phyloP scores from a whole-genome alignment of 2,113 vertebrate species.

The Pseudolaguvia tuberculata region DNA sequence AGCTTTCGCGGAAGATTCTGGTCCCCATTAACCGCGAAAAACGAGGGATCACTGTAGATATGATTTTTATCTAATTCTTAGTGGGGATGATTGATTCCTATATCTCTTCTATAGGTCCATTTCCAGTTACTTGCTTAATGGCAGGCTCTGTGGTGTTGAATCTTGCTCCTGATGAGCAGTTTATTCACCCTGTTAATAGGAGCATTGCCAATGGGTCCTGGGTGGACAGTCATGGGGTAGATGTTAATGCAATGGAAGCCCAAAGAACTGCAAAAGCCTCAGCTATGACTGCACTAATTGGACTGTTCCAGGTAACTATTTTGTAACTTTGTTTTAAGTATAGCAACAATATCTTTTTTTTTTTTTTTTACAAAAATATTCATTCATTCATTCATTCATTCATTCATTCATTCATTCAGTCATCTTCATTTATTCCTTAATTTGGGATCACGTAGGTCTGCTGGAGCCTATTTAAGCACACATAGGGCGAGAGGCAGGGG shows the following conservation, averaged over 20 bases:
- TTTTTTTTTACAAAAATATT: no score
- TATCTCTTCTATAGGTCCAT: conserved; percentile 68
- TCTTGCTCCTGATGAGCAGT: conserved; percentile 73
- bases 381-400: no score
- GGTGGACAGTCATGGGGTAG: conserved; percentile 47
- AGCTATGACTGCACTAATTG: conserved; percentile 77
- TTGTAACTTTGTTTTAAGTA: neutral
- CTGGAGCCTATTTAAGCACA: no score
- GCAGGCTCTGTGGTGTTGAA: conserved; percentile 78
- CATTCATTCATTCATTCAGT: no score
- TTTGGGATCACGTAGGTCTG: no score
- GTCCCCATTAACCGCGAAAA: no score
- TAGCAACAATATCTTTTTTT: no score
- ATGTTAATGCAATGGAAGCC: conserved; percentile 66
- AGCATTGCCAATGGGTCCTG: conserved; percentile 57
- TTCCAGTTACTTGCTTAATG: conserved; percentile 85
- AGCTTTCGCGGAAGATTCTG: no score
- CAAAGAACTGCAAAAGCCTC: conserved; percentile 72
- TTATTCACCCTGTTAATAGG: conserved; percentile 63
- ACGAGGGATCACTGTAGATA: no score
- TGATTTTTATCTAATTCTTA: no score
- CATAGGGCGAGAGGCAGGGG: no score
- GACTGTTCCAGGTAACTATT: conserved; percentile 76
- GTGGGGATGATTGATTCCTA: neutral
- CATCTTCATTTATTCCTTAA: no score